A percentile compares a stretch with the other conserved stretches of the same genome.
phyloP scores from a whole-genome alignment of 2,797 vertebrate genomes.

The Mallotus villosus region DNA sequence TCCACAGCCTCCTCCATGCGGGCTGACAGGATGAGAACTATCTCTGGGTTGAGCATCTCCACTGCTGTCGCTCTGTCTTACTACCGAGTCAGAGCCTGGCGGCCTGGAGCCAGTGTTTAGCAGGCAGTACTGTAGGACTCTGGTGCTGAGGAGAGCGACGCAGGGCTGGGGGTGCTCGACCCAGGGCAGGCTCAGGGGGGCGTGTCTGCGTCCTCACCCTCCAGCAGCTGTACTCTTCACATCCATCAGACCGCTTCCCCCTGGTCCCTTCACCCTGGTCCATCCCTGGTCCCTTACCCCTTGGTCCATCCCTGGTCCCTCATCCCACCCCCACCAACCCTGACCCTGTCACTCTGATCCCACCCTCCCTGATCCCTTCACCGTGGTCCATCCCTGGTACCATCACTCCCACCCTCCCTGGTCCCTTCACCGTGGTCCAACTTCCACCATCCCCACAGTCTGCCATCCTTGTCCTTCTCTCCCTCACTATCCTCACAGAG shows the following conservation, averaged over 20 bases:
- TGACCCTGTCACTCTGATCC: constrained; percentile 18
- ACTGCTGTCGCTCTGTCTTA: not conserved
- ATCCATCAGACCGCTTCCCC: constrained; percentile 72
- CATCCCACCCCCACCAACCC: constrained; percentile 26
- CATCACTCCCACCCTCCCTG: not conserved
- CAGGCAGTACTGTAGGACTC: not conserved
- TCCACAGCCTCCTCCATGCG: constrained; percentile 36
- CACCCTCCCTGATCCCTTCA: not conserved
- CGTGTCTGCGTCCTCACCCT: constrained; percentile 73
- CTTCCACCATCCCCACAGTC: not conserved
- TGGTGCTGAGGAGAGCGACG: constrained; percentile 1
- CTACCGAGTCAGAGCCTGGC: not conserved
- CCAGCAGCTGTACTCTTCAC: constrained; percentile 78
- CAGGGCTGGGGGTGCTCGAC: constrained; percentile 46
- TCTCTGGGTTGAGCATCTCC: constrained; percentile 36
- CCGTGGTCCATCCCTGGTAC: not conserved
- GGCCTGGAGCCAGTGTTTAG: not conserved
- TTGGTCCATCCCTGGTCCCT: not conserved
- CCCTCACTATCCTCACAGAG: not conserved
- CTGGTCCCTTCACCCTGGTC: constrained; percentile 32
- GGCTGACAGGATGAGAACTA: constrained; percentile 7
- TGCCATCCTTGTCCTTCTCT: not conserved
- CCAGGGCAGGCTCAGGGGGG: constrained; percentile 39
- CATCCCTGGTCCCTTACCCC: not conserved
- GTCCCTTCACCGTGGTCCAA: not conserved